Conservation (phyloP, 1,140 invertebrate genomes). For the Drosophila lacteicornis region DNA sequence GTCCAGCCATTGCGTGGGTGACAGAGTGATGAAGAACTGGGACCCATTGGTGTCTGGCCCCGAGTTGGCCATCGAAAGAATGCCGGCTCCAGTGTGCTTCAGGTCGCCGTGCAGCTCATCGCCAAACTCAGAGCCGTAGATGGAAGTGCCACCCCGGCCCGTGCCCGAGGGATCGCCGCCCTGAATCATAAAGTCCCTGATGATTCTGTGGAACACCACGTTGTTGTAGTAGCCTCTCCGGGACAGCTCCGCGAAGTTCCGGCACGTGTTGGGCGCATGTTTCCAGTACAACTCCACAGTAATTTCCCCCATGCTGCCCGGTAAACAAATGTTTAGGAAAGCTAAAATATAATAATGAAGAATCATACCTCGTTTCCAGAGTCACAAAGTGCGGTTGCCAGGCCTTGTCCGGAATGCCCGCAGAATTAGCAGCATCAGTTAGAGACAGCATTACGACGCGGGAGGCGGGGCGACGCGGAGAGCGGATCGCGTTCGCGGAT, state of each 20-base stretch:
- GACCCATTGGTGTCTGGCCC: conserved; percentile 98
- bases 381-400: conserved; percentile 94
- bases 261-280: conserved; percentile 97
- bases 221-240: conserved; percentile 98
- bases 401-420: conserved; percentile 92
- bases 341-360: too few relatives aligned
- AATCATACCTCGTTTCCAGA: conserved; percentile 90
- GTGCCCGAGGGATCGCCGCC: conserved; percentile 97
- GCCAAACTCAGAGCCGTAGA: conserved; percentile 97
- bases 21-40: conserved; percentile 99
- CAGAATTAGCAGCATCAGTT: conserved; percentile 38
- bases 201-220: conserved; percentile 98
- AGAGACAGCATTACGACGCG: conserved; percentile 35
- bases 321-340: conserved; percentile 4
- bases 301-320: conserved; percentile 96
- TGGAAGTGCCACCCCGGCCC: conserved; percentile 97
- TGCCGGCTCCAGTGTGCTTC: conserved; percentile 95
- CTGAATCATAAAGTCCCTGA: conserved; percentile 99
- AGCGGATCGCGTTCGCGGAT: conserved; percentile 19
- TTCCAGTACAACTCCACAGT: conserved; percentile 98
- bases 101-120: conserved; percentile 98
- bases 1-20: conserved; percentile 98
- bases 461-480: not conserved
- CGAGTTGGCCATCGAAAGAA: conserved; percentile 92
- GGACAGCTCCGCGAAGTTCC: conserved; percentile 97